Evolutionary conservation across 2,113 vertebrate species (phyloP).

Genomic region (Egretta garzetta): DNA sequence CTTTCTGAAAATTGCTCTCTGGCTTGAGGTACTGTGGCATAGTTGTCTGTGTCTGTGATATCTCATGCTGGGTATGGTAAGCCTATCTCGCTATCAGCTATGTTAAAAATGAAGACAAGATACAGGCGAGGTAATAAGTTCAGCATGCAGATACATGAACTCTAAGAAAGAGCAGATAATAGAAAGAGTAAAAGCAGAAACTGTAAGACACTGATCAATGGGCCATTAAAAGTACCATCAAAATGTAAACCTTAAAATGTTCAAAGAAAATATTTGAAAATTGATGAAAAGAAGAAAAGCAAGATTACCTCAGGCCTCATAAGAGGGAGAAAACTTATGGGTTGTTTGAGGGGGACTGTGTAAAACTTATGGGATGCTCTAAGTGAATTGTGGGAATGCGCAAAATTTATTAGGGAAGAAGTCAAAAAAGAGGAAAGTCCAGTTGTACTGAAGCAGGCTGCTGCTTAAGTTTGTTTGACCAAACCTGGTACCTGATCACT

Average conservation of each 20-base stretch:
- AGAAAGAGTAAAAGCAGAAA: background rate
- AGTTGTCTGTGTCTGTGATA: background rate
- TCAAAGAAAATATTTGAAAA: background rate
- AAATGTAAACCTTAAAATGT: background rate
- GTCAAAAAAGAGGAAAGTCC: background rate
- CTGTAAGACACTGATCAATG: background rate
- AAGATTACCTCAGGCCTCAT: background rate
- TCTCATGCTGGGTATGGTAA: background rate
- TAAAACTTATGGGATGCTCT: background rate
- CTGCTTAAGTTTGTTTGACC: background rate
- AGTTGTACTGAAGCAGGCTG: background rate
- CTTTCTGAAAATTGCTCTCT: background rate
- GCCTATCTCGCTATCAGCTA: background rate
- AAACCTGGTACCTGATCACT: background rate
- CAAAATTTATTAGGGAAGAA: background rate
- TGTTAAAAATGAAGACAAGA: background rate
- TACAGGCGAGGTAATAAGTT: background rate
- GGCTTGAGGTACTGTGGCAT: background rate
- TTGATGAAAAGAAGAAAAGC: background rate
- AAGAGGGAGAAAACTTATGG: background rate
- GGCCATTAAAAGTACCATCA: background rate
- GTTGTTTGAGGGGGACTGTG: background rate
- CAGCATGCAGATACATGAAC: background rate
- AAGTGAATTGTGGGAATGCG: background rate
- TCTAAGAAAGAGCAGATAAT: background rate